Evolutionary conservation across 2,797 vertebrate species (phyloP), one percentile per base, ranked within the genome.

Genomic region (Gadopsis bispinosus): DNA sequence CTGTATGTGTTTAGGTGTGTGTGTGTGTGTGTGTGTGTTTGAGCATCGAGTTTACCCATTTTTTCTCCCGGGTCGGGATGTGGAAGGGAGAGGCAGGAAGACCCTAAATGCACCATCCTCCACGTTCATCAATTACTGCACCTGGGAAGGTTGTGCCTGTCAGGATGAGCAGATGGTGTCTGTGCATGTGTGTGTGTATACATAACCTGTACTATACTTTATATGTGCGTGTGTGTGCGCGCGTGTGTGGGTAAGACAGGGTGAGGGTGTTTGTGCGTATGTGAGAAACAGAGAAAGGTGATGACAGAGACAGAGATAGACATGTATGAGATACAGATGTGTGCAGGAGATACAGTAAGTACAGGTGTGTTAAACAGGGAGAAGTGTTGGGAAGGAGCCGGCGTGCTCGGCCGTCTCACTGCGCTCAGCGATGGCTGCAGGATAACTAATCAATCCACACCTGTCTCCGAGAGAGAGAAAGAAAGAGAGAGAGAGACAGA

Each of bases 361-460:
- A 81, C 85, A 89, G 86, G 85, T 92, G 88, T 83, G 90, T 81
- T 77, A 85, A 79, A 81, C 14, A 3, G 33, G 65, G 68, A 77
- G 68, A 78, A 54, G 73, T 19, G 1, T 43, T 43, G 43, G 47
- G 54, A 22, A 56, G 41, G 79, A 61, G 76, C 31, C 51, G 59
- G 35, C 26, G 4, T 58, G 72, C 71, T 79, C 45, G 54, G 76
- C 63, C 47, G 59, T 79, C 80, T 85, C 83, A 50, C 70, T 75
- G 83, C n/a, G 48, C 82, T 77, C 47, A 7, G 75, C 37, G 87
- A 91, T 86, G 79, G 80, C 85, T 87, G 83, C 75, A 83, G 92
- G 92, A 90, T 87, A 92, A 88, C 86, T 92, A 92, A 92, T 93
- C 93, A 91, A 91, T 94, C 89, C 64, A 81, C 81, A 78, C 77